Evolutionary conservation across 2,888 invertebrate genomes (phyloP).

Genomic region (Leucophenga montana): DNA sequence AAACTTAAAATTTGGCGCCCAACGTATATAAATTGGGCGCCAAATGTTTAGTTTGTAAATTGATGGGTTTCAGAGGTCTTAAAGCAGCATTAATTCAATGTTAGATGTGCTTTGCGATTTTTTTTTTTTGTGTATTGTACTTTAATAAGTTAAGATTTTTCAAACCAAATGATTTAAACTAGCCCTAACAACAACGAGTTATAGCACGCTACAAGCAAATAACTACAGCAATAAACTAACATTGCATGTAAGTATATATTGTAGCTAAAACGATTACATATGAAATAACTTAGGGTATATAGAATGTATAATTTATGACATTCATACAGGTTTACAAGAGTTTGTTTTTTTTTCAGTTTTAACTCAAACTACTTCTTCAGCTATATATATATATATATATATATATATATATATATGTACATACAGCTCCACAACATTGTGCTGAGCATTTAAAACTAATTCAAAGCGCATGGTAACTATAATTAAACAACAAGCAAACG

Average conservation of each 20-base stretch:
- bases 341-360: slow-evolving; percentile 7
- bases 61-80: no score
- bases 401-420: no score
- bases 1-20: no score
- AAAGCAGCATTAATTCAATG: no score
- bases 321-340: slow-evolving; percentile 51
- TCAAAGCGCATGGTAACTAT: slow-evolving; percentile 56
- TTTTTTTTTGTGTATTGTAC: no score
- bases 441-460: slow-evolving; percentile 54
- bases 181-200: no score
- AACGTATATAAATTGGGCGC: no score
- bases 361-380: not conserved
- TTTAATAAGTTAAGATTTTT: no score
- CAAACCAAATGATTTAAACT: no score
- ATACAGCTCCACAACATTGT: slow-evolving; percentile 9
- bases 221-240: not conserved
- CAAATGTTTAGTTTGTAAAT: no score
- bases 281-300: not conserved
- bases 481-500: slow-evolving; percentile 53
- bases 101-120: no score
- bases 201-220: not conserved
- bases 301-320: slow-evolving; percentile 57
- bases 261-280: not conserved
- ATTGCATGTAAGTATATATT: not conserved
- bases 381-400: no score